phyloP scores from a whole-genome alignment of 2,797 vertebrate genomes.

The Bovichtus diacanthus region DNA sequence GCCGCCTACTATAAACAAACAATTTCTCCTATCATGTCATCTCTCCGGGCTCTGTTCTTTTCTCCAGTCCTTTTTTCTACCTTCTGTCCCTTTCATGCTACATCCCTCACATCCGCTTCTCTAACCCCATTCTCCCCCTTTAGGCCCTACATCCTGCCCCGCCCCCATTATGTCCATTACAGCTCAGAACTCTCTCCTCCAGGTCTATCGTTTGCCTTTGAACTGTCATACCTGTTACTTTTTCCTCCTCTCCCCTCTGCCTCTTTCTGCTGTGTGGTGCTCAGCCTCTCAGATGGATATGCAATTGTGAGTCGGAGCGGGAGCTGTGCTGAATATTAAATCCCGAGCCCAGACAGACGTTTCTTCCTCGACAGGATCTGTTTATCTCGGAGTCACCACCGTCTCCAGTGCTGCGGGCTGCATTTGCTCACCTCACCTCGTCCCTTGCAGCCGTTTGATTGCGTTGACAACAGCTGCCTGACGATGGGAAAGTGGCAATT shows the following conservation, averaged over 20 bases:
- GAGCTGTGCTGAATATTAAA: slow-evolving; percentile 72
- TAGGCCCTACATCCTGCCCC: slow-evolving; percentile 42
- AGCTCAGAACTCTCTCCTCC: slow-evolving; percentile 56
- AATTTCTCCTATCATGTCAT: slow-evolving; percentile 33
- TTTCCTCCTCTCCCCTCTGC: slow-evolving; percentile 37
- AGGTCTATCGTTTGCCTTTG: slow-evolving; percentile 63
- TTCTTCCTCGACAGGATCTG: slow-evolving; percentile 68
- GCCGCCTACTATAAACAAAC: slow-evolving; percentile 49
- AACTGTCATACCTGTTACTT: slow-evolving; percentile 66
- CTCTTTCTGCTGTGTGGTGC: slow-evolving; percentile 46
- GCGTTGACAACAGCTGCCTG: slow-evolving; percentile 74
- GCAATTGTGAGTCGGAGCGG: slow-evolving; percentile 65
- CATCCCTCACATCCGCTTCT: slow-evolving; percentile 27
- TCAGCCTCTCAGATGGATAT: slow-evolving; percentile 64
- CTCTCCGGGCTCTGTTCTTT: slow-evolving; percentile 13
- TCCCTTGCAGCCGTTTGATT: slow-evolving; percentile 64
- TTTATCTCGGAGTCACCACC: slow-evolving; percentile 68
- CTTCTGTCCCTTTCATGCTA: slow-evolving; percentile 14
- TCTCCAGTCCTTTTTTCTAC: slow-evolving; percentile 29
- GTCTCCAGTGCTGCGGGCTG: slow-evolving; percentile 57
- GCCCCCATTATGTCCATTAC: slow-evolving; percentile 40
- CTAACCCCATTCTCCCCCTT: slow-evolving; percentile 39
- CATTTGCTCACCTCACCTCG: slow-evolving; percentile 66
- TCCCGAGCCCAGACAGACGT: slow-evolving; percentile 60
- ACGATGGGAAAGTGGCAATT: slow-evolving; percentile 69